Evolutionary conservation across 2,113 vertebrate genomes (phyloP).

Genomic region (Burhinus bistriatus): DNA sequence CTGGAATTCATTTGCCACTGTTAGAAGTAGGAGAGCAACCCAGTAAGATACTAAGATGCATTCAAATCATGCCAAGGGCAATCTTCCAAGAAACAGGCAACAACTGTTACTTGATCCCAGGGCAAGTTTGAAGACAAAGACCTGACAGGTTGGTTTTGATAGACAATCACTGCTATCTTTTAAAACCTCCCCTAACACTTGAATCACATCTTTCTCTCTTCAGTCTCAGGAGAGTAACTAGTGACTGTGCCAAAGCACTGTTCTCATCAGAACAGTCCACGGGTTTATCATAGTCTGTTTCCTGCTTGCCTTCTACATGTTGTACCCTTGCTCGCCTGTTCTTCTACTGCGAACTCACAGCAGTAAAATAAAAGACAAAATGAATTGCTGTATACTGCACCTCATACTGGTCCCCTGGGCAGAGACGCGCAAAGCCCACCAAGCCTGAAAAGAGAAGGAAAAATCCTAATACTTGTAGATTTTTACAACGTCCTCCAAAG

Average conservation of each 20-base stretch:
- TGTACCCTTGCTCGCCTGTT: background rate
- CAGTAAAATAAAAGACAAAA: background rate
- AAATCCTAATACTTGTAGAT: background rate
- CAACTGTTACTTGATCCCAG: background rate
- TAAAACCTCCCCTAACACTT: background rate
- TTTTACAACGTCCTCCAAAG: background rate
- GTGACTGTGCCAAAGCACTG: accelerated
- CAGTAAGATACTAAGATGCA: background rate
- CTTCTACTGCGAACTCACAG: background rate
- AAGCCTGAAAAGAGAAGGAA: slow-evolving; percentile 80
- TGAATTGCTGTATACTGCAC: slow-evolving; percentile 57
- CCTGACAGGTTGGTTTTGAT: background rate
- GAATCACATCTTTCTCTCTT: too few species aligned
- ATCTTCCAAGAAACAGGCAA: background rate
- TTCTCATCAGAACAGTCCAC: accelerated
- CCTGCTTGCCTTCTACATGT: background rate
- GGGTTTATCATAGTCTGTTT: background rate
- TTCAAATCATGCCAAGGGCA: background rate
- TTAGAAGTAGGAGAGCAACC: background rate
- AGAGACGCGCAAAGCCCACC: slow-evolving; percentile 94
- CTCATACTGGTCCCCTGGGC: slow-evolving; percentile 97
- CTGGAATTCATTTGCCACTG: background rate
- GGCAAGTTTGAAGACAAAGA: background rate
- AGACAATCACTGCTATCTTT: background rate
- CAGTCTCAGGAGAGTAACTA: background rate